phyloP scores from a whole-genome alignment of 1,140 invertebrate species.

The Nautilus pompilius region DNA sequence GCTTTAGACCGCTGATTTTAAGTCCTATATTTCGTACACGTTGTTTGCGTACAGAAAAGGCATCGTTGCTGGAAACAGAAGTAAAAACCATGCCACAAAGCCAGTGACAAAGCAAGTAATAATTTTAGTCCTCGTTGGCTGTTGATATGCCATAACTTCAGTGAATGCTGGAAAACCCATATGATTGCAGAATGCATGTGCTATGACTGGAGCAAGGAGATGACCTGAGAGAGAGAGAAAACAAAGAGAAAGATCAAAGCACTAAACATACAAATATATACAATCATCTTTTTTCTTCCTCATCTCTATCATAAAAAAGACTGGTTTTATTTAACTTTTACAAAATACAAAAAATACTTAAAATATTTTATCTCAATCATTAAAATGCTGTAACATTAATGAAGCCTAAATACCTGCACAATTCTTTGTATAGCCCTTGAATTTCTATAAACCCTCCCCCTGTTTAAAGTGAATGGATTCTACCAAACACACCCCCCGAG shows the following conservation, averaged over 20 bases:
- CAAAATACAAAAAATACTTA: no score
- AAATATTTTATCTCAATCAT: no score
- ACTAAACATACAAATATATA: background rate
- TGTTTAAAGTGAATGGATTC: no score
- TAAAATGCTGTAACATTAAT: no score
- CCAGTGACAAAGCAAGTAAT: conserved; percentile 74
- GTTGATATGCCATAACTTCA: conserved; percentile 70
- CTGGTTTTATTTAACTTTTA: no score
- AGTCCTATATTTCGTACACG: conserved; percentile 36
- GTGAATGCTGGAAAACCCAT: conserved; percentile 91
- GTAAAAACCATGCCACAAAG: conserved; percentile 71
- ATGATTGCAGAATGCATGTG: conserved; percentile 92
- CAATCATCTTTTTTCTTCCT: no score
- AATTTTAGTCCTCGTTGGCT: conserved; percentile 62
- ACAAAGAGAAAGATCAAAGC: background rate
- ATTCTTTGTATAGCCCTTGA: no score
- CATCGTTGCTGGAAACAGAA: conserved; percentile 75
- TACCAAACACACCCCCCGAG: no score
- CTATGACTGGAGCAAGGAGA: conserved; percentile 80
- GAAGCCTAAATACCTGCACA: no score
- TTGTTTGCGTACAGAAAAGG: conserved; percentile 73
- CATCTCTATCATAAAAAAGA: no score
- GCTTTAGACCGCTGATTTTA: no score
- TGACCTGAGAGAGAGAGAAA: conserved; percentile 66
- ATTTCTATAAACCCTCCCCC: no score